Evolutionary conservation across 2,888 invertebrate species (phyloP).

Genomic region (Acleris laterana): DNA sequence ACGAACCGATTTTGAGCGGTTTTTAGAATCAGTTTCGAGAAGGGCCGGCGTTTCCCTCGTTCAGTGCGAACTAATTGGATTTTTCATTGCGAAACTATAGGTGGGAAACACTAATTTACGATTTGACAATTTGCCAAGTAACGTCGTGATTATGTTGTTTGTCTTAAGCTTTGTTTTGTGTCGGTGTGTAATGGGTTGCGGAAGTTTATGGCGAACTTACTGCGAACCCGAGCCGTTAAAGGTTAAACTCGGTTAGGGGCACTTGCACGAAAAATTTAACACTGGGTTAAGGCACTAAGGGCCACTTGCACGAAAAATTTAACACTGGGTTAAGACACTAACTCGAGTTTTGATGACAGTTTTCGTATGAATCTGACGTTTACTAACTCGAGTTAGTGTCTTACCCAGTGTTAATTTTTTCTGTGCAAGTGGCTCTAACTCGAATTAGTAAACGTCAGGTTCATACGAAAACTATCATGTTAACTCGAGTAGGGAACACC

Average conservation of each 20-base stretch:
- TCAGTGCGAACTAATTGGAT: conserved; percentile 51
- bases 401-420: no score
- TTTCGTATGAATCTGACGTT: no score
- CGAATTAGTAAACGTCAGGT: no score
- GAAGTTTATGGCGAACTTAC: conserved; percentile 17
- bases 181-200: conserved; percentile 22
- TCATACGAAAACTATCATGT: no score
- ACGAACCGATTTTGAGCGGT: neutral
- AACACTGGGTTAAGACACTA: no score
- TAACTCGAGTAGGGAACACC: no score
- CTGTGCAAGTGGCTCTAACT: no score
- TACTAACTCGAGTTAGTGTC: no score
- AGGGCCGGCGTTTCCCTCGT: conserved; percentile 7
- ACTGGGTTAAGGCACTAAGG: no score
- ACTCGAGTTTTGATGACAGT: no score
- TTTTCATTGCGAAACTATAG: conserved; percentile 49
- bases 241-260: conserved; percentile 4
- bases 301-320: no score
- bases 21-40: conserved; percentile 1
- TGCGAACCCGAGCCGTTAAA: conserved; percentile 11
- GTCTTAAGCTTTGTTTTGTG: conserved; percentile 32
- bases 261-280: no score
- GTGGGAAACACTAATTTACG: conserved; percentile 49
- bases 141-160: conserved; percentile 35
- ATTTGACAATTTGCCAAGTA: conserved; percentile 44